These are phyloP conservation scores for Ornithoptera alexandrae DNA, from an alignment of 2,888 invertebrate genomes.

Conservation along the genomic window DNA sequence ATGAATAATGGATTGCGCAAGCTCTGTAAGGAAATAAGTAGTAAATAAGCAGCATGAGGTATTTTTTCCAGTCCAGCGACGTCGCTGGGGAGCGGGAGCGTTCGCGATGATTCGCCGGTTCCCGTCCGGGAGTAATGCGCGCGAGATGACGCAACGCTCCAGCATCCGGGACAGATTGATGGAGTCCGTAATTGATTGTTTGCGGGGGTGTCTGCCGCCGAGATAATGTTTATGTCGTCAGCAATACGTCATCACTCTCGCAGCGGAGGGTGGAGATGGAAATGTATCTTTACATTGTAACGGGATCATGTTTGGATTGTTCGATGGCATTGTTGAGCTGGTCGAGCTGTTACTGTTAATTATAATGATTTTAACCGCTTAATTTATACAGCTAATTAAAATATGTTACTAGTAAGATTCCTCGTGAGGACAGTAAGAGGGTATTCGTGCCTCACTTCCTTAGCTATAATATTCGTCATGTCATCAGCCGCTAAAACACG, in stretches of 20 bases:
- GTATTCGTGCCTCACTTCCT: too few relatives aligned
- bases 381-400: too few relatives aligned
- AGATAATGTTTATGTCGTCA: conserved; percentile 35
- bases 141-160: conserved; percentile 50
- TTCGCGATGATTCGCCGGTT: conserved; percentile 40
- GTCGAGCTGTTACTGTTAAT: too few relatives aligned
- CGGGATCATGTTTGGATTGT: neutral
- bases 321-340: neutral
- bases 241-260: conserved; percentile 20
- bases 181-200: conserved; percentile 57
- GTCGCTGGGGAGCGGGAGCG: conserved; percentile 37
- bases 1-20: too few relatives aligned
- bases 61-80: conserved; percentile 37
- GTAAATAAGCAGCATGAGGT: conserved; percentile 31
- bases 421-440: too few relatives aligned
- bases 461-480: too few relatives aligned
- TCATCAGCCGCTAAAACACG: too few relatives aligned
- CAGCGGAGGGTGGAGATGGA: neutral
- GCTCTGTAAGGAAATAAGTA: too few relatives aligned
- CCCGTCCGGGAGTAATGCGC: conserved; percentile 59
- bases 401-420: too few relatives aligned
- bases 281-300: too few relatives aligned
- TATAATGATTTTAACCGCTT: too few relatives aligned
- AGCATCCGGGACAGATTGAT: conserved; percentile 51
- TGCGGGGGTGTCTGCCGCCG: conserved; percentile 45